Conservation (phyloP, 1,140 invertebrate genomes). For the Drosophila obscura region DNA sequence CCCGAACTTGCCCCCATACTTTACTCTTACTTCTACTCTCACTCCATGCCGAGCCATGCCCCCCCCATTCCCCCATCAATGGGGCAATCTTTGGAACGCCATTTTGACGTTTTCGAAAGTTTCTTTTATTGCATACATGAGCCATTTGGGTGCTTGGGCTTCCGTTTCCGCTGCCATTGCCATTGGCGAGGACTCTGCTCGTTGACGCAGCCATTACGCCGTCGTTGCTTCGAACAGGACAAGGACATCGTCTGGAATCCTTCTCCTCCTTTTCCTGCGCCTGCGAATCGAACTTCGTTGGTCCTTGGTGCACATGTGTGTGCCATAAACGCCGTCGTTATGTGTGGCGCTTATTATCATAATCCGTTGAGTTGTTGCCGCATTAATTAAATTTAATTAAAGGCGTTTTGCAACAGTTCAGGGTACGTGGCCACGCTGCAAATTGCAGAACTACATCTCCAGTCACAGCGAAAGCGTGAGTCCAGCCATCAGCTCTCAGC, state of each 20-base stretch:
- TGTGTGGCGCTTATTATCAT: slow-evolving; percentile 82
- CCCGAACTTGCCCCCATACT: neutral
- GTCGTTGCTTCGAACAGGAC: slow-evolving; percentile 59
- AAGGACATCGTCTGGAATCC: slow-evolving; percentile 54
- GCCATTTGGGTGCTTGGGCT: slow-evolving; percentile 76
- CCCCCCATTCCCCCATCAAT: slow-evolving; percentile 57
- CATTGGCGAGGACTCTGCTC: slow-evolving; percentile 60
- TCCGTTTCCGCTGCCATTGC: slow-evolving; percentile 57
- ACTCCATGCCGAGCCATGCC: neutral
- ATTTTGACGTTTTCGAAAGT: slow-evolving; percentile 82
- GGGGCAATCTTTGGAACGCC: slow-evolving; percentile 80
- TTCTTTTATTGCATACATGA: slow-evolving; percentile 83
- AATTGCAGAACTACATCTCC: slow-evolving; percentile 55
- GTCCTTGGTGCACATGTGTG: slow-evolving; percentile 59
- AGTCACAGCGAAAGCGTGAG: neutral
- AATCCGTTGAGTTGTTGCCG: slow-evolving; percentile 81
- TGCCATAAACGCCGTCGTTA: slow-evolving; percentile 71
- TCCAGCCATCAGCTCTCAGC: neutral
- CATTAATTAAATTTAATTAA: slow-evolving; percentile 84
- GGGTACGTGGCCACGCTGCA: slow-evolving; percentile 66
- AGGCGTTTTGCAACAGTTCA: slow-evolving; percentile 78
- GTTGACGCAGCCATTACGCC: slow-evolving; percentile 77
- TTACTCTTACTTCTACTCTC: neutral
- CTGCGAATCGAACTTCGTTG: neutral
- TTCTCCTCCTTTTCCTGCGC: slow-evolving; percentile 1